A percentile compares a stretch with the other conserved stretches of the same genome.
Evolutionary conservation across 2,113 vertebrate genomes (phyloP).

Genomic region (Phocoena phocoena): DNA sequence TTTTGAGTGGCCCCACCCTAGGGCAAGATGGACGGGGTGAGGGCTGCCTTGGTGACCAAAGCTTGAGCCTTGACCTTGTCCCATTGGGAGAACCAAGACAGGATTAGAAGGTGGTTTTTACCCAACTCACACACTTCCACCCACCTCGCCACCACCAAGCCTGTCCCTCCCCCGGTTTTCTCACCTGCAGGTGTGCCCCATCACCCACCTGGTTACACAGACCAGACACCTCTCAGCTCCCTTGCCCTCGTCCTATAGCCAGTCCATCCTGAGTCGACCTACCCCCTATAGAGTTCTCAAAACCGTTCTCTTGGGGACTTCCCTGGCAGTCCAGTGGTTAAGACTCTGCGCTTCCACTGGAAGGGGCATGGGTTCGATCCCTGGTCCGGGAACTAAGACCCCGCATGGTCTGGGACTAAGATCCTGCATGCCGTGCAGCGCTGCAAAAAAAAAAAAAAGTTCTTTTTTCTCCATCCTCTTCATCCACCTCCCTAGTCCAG

Average conservation of each 20-base stretch:
- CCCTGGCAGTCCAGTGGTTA: background rate
- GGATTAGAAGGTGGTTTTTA: background rate
- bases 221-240: background rate
- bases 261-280: background rate
- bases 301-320: background rate
- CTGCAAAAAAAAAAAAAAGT: background rate
- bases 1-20: background rate
- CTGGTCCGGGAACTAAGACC: background rate
- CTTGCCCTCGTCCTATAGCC: no score
- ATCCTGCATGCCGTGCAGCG: background rate
- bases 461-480: background rate
- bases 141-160: background rate
- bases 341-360: background rate
- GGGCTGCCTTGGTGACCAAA: background rate
- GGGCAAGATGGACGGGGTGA: background rate
- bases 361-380: background rate
- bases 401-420: background rate
- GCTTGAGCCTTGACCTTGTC: background rate
- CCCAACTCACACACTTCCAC: background rate
- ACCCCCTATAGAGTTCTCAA: background rate
- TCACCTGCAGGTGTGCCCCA: background rate
- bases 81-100: background rate
- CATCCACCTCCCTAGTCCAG: background rate
- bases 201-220: background rate
- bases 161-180: fast-evolving